A percentile compares a stretch with the other conserved stretches of the same genome.
Evolutionary conservation across 2,113 vertebrate genomes (phyloP).

Genomic region (Alligator mississippiensis): DNA sequence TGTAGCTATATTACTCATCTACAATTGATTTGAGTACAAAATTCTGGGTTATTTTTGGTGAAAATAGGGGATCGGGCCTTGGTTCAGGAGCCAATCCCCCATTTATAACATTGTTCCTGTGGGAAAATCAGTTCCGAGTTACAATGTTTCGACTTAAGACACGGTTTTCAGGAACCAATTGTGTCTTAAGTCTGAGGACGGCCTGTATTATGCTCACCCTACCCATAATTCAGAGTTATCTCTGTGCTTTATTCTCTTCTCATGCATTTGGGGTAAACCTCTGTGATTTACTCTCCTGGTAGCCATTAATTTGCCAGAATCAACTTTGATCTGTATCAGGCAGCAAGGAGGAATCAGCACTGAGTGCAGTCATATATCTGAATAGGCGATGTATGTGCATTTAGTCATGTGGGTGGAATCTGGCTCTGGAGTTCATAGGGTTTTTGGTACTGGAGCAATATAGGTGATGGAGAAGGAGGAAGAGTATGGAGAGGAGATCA

Average conservation of each 20-base stretch:
- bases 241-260: neutral
- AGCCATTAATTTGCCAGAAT: neutral
- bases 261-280: conserved; percentile 3
- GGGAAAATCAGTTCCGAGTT: neutral
- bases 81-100: too few species aligned
- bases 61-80: too few species aligned
- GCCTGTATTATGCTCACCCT: too few species aligned
- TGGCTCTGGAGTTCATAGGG: conserved; percentile 22
- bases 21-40: too few species aligned
- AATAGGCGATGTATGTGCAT: neutral
- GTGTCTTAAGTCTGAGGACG: too few species aligned
- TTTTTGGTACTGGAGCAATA: neutral
- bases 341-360: neutral
- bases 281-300: neutral
- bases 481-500: neutral
- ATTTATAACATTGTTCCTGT: too few species aligned
- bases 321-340: neutral
- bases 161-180: too few species aligned
- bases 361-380: neutral
- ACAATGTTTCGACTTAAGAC: neutral
- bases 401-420: neutral
- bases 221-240: too few species aligned
- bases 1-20: too few species aligned
- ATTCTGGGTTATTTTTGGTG: too few species aligned
- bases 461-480: conserved; percentile 2